These are phyloP conservation scores for Sinocyclocheilus anophthalmus DNA, from an alignment of 2,113 vertebrate species.

Conservation along the genomic window DNA sequence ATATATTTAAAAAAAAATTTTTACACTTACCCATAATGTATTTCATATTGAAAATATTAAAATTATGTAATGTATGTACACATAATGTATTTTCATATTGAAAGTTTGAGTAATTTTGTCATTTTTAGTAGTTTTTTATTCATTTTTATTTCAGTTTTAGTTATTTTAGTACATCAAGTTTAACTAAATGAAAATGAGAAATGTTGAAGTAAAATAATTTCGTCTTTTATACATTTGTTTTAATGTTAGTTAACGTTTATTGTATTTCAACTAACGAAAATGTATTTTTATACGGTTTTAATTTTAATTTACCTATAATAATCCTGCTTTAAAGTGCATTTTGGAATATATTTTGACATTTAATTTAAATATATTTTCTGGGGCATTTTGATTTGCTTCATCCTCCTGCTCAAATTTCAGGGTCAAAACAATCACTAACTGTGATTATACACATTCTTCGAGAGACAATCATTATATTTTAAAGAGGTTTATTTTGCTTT, in stretches of 20 bases:
- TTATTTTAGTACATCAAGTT: too few relatives aligned
- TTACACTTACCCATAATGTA: neutral
- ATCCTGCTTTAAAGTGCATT: neutral
- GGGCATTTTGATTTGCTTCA: neutral
- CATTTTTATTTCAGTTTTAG: too few relatives aligned
- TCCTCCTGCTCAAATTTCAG: neutral
- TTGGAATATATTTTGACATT: neutral
- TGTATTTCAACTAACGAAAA: too few relatives aligned
- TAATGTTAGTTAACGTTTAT: too few relatives aligned
- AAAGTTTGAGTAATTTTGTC: neutral
- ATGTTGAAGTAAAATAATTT: too few relatives aligned
- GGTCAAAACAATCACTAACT: neutral
- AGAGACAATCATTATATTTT: neutral
- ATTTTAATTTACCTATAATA: neutral
- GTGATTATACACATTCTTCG: neutral
- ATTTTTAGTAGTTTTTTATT: neutral
- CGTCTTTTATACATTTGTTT: too few relatives aligned
- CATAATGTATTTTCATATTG: neutral
- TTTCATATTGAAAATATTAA: neutral
- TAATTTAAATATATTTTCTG: neutral
- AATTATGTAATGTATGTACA: too few relatives aligned
- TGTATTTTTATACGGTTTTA: neutral
- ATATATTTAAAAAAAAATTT: too few relatives aligned
- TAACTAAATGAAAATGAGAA: too few relatives aligned
- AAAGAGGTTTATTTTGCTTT: neutral